These are phyloP conservation scores for Cricetomys ansorgei DNA, from an alignment of 2,113 vertebrate genomes.

Conservation along the genomic window DNA sequence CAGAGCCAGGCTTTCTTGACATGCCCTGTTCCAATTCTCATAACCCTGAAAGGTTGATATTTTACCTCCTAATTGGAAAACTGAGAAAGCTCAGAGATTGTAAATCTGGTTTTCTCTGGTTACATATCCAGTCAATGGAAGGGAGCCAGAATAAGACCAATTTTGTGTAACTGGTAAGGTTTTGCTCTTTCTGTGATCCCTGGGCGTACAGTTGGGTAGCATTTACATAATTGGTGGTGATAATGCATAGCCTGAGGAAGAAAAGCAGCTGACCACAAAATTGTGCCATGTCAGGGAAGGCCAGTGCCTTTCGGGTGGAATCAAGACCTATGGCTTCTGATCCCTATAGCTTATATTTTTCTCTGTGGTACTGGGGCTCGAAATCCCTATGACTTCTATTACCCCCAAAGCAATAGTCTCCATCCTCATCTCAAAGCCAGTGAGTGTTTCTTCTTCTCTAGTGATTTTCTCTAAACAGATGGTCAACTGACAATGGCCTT, in stretches of 20 bases:
- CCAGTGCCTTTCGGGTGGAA: background rate
- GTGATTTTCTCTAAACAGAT: background rate
- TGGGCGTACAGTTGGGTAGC: background rate
- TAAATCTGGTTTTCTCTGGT: background rate
- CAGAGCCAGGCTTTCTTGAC: background rate
- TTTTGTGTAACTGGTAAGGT: background rate
- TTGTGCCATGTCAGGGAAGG: background rate
- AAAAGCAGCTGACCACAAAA: background rate
- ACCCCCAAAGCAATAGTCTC: background rate
- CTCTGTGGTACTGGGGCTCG: background rate
- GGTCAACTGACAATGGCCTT: background rate
- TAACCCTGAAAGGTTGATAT: background rate
- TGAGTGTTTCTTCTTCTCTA: background rate
- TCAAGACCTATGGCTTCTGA: background rate
- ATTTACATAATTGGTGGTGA: background rate
- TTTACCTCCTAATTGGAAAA: constrained; percentile 5
- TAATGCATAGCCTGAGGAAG: background rate
- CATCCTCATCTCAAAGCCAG: background rate
- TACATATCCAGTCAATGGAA: background rate
- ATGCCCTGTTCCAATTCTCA: background rate
- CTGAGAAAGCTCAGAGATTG: background rate
- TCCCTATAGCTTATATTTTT: background rate
- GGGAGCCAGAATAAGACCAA: background rate
- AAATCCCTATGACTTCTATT: background rate
- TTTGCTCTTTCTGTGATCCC: background rate